Evolutionary conservation across 1,140 invertebrate genomes (phyloP).

Genomic region (Meloidogyne hapla): DNA sequence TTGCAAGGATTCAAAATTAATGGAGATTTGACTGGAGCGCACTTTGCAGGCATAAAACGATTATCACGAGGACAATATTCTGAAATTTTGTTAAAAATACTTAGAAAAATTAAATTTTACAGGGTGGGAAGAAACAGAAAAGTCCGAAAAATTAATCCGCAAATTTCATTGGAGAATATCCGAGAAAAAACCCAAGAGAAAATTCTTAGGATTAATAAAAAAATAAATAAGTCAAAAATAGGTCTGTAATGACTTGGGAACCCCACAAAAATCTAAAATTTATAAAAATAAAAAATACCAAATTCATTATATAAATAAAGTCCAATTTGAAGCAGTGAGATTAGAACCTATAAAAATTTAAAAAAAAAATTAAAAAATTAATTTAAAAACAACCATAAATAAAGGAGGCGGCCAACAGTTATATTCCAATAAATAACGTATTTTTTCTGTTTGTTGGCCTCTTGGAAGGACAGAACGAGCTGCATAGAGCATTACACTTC

Average conservation of each 20-base stretch:
- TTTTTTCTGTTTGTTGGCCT: constrained; percentile 32
- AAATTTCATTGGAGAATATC: no score
- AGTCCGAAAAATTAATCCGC: no score
- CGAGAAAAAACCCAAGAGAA: background rate
- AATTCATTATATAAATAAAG: constrained; percentile 49
- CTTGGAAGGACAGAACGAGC: constrained; percentile 43
- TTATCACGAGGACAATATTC: constrained; percentile 26
- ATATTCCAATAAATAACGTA: constrained; percentile 49
- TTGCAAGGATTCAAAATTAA: constrained; percentile 41
- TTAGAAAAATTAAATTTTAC: no score
- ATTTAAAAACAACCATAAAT: constrained; percentile 29
- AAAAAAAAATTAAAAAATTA: background rate
- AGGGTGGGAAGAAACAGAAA: no score
- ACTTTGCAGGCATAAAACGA: constrained; percentile 33
- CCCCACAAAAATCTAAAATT: no score
- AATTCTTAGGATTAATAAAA: no score
- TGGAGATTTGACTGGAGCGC: constrained; percentile 58
- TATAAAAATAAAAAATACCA: background rate
- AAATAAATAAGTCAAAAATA: no score
- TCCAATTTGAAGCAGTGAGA: constrained; percentile 46
- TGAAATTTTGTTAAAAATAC: background rate
- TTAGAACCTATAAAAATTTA: constrained; percentile 30
- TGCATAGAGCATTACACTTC: constrained; percentile 45
- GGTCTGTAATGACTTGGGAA: no score
- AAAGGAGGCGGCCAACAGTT: constrained; percentile 52